Conservation (phyloP, 2,113 vertebrate genomes). For the Perccottus glenii region DNA sequence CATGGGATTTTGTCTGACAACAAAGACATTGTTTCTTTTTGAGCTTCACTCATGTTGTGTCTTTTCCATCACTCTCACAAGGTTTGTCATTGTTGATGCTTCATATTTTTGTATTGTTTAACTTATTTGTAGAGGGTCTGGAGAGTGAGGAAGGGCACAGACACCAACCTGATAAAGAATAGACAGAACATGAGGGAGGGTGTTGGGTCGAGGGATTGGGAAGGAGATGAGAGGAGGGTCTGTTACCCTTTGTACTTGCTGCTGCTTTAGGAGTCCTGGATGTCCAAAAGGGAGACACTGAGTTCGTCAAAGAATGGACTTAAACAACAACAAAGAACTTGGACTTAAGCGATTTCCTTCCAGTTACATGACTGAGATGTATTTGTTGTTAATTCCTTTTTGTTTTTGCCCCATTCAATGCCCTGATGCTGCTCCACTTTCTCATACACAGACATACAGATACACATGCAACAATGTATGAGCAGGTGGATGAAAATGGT, state of each 20-base stretch:
- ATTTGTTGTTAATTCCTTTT: constrained; percentile 43
- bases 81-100: constrained; percentile 63
- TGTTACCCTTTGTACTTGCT: constrained; percentile 61
- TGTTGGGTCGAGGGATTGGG: constrained; percentile 26
- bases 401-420: constrained; percentile 45
- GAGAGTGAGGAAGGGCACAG: constrained; percentile 36
- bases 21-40: constrained; percentile 62
- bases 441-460: constrained; percentile 26
- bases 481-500: constrained; percentile 21
- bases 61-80: constrained; percentile 51
- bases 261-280: constrained; percentile 72
- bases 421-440: constrained; percentile 72
- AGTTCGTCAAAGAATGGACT: constrained; percentile 40
- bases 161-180: constrained; percentile 22
- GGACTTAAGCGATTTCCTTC: constrained; percentile 40
- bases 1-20: constrained; percentile 42
- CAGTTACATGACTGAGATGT: constrained; percentile 53
- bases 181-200: constrained; percentile 40
- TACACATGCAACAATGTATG: constrained; percentile 2
- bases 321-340: constrained; percentile 12
- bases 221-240: constrained; percentile 37
- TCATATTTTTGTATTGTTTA: constrained; percentile 79
- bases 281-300: constrained; percentile 50
- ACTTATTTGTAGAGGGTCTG: constrained; percentile 78
- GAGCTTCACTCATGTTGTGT: constrained; percentile 64